phyloP scores from a whole-genome alignment of 2,888 invertebrate genomes.

The Nysson spinosus region DNA sequence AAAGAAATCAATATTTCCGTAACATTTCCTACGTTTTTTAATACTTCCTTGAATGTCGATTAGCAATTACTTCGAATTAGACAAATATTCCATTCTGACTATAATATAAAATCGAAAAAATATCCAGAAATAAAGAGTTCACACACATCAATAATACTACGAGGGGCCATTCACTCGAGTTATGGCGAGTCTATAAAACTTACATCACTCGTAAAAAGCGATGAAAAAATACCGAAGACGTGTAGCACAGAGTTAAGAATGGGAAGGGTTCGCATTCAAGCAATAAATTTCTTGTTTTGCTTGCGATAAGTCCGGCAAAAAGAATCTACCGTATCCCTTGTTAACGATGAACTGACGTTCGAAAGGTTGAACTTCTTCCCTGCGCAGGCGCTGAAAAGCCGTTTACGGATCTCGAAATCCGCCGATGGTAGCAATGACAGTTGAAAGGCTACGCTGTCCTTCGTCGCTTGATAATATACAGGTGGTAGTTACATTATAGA shows the following conservation, averaged over 20 bases:
- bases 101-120: too few species aligned
- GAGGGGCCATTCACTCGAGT: too few species aligned
- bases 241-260: slow-evolving; percentile 18
- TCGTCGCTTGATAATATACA: background rate
- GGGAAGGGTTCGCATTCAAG: slow-evolving; percentile 29
- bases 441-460: slow-evolving; percentile 42
- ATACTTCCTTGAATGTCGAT: too few species aligned
- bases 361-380: slow-evolving; percentile 36
- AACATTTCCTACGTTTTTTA: too few species aligned
- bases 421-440: slow-evolving; percentile 33
- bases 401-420: slow-evolving; percentile 44
- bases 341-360: slow-evolving; percentile 26
- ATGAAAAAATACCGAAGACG: too few species aligned
- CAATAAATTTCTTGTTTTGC: slow-evolving; percentile 26
- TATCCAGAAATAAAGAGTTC: too few species aligned
- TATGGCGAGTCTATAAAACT: too few species aligned
- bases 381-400: slow-evolving; percentile 14
- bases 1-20: too few species aligned
- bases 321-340: background rate
- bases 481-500: background rate
- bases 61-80: too few species aligned
- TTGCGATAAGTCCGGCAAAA: background rate
- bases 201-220: too few species aligned
- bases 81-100: too few species aligned
- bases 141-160: too few species aligned